Base-by-base conservation (phyloP, 1,140 invertebrate genomes). In the Meloidogyne chitwoodi region DNA sequence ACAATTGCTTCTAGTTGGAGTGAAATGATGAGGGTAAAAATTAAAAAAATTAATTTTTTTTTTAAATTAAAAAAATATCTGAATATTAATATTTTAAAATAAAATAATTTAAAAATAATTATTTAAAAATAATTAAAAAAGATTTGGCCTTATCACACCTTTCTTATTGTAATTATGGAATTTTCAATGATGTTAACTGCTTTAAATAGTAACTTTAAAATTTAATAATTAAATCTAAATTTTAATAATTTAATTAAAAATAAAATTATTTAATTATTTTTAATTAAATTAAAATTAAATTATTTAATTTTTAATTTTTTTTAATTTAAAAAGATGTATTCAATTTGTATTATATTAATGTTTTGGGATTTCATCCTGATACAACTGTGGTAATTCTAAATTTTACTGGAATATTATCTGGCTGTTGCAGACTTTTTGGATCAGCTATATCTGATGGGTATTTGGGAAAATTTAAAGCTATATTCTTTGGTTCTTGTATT, bases 391-490 rank as follows among this genome's bases (percentile, higher is more conserved):
- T 93, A 4, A 90, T 93, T 11, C 96, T 92, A 86, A 94, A 96
- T 87, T 83, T 89, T 0, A 61, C 62, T n/a, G 24, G 34, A 63
- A 68, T 77, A 19, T 67, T 77, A 44, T 41, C 74, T 29, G 96
- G 94, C 84, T 92, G 94, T 83, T 93, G 92, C 41, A 93, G 94
- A 0, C 77, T 96, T 12, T 84, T 95, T 29, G 94, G 94, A 0
- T 93, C 93, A 0, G 65, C 67, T n/a, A 48, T 77, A 12, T 74
- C 76, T 29, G 76, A 77, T 68, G 76, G 76, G 1, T 78, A 77
- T 38, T 77, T 77, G 26, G 76, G 94, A 75, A 93, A 93, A 89
- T 95, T 92, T 87, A 76, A 68, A 22, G 68, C 75, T 48, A 71
- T 76, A 44, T 61, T 76, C 22, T 76, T 68, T 38, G 62, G 41